Evolutionary conservation across 2,888 invertebrate species (phyloP), one percentile per base, ranked within the genome.

Genomic region (Andrena praecox): DNA sequence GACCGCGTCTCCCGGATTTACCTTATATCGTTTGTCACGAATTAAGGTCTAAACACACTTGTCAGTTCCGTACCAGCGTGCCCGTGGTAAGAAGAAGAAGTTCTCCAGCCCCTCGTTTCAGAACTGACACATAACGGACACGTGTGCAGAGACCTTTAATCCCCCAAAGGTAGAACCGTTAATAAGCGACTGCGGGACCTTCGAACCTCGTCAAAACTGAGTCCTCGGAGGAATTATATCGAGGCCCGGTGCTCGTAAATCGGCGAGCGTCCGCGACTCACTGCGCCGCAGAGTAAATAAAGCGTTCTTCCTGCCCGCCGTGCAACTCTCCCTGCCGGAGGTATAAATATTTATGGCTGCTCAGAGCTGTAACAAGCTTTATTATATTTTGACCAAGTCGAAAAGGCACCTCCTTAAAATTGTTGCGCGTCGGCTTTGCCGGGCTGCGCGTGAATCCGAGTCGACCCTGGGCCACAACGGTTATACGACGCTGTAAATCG

Each of bases 401-500:
- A 73, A 63, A 66, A 24, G 52, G 74, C 80, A 72, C 73, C 88
- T 73, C 78, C 77, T 88, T 77, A 78, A 85, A 88, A 84, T 77
- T 68, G 77, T 82, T 72, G 70, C 52, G 81, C 54, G 54, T 10
- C 10, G 24, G 20, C 54, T 10, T 56, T 27, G 56, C 8, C 24
- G 5, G 42, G 42, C 16, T 42, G 8, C 56, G 56, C 24, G 24
- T 24, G 27, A 56, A 56, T 56, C 24, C 27, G 56, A 56, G 56
- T 16, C 42, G 52, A 60, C 73, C 71, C 60, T n/a, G 56, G 64
- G 50, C 50, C 63, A 85, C 85, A 82, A 88, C 88, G 78, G 81
- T 86, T 85, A 83, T 88, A 88, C 89, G 86, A 83, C 80, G 85
- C 54, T 85, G 82, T 88, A 88, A 88, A 88, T 88, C 88, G 87